Percentiles rank a stretch among this genome's conserved stretches.
Conservation (phyloP, 2,888 invertebrate genomes). For the Lottia gigantea region DNA sequence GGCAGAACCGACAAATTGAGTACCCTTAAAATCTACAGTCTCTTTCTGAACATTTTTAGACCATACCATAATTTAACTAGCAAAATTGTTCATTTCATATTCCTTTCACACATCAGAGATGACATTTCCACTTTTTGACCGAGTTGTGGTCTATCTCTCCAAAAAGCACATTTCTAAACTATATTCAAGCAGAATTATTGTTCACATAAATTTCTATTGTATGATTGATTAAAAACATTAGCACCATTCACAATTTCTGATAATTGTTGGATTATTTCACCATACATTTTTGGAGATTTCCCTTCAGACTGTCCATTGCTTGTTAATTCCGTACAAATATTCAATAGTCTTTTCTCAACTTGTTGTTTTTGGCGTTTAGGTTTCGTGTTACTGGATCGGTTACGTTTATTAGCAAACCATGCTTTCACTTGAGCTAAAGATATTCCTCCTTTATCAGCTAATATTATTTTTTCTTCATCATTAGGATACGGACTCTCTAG, state of each 20-base stretch:
- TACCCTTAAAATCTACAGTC: too few species aligned
- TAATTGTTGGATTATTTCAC: slow-evolving; percentile 49
- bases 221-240: slow-evolving; percentile 37
- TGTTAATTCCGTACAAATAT: slow-evolving; percentile 44
- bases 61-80: too few species aligned
- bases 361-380: slow-evolving; percentile 54
- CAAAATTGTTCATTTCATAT: too few species aligned
- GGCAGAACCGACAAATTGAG: too few species aligned
- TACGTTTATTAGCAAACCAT: slow-evolving; percentile 64
- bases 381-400: slow-evolving; percentile 61
- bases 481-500: slow-evolving; percentile 59
- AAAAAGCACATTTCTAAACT: too few species aligned
- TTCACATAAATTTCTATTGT: slow-evolving; percentile 1
- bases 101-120: too few species aligned
- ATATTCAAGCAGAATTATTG: background rate
- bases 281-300: slow-evolving; percentile 37
- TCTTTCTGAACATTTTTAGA: too few species aligned
- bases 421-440: slow-evolving; percentile 58
- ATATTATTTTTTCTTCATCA: slow-evolving; percentile 52
- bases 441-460: slow-evolving; percentile 54
- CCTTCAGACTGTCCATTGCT: slow-evolving; percentile 12
- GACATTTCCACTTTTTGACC: too few species aligned
- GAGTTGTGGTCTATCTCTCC: too few species aligned
- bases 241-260: slow-evolving; percentile 48
- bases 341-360: slow-evolving; percentile 45